Conservation (phyloP, 2,888 invertebrate genomes). For the Campopleginae sp. region DNA sequence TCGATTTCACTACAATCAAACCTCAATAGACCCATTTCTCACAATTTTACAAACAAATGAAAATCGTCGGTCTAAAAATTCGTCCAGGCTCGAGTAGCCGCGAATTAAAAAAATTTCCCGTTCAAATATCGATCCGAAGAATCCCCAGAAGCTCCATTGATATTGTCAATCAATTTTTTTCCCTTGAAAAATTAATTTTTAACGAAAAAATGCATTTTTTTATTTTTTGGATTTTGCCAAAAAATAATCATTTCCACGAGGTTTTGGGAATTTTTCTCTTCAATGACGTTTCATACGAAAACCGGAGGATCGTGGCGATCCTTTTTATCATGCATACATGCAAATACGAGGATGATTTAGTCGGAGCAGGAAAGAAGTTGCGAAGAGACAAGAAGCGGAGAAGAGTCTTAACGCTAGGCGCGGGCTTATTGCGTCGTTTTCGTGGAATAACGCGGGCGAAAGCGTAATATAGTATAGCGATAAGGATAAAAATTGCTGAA, state of each 20-base stretch:
- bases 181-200: background rate
- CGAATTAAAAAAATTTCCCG: no score
- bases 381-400: constrained; percentile 32
- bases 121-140: no score
- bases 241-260: background rate
- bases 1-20: no score
- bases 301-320: background rate
- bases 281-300: background rate
- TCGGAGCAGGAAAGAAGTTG: background rate
- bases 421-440: constrained; percentile 62
- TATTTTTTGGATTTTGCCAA: background rate
- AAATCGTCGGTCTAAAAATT: no score
- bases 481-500: constrained; percentile 62
- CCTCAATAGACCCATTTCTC: no score
- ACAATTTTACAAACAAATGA: no score
- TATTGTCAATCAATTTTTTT: background rate
- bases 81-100: no score
- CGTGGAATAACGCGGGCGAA: constrained; percentile 53
- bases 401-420: constrained; percentile 36
- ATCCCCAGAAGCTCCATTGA: no score
- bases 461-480: constrained; percentile 38
- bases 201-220: background rate
- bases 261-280: background rate
- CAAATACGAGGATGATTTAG: constrained; percentile 11
- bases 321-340: background rate